Percentiles rank a stretch among this genome's conserved stretches.
phyloP scores from a whole-genome alignment of 2,888 invertebrate genomes.

The Eupithecia vulgata region DNA sequence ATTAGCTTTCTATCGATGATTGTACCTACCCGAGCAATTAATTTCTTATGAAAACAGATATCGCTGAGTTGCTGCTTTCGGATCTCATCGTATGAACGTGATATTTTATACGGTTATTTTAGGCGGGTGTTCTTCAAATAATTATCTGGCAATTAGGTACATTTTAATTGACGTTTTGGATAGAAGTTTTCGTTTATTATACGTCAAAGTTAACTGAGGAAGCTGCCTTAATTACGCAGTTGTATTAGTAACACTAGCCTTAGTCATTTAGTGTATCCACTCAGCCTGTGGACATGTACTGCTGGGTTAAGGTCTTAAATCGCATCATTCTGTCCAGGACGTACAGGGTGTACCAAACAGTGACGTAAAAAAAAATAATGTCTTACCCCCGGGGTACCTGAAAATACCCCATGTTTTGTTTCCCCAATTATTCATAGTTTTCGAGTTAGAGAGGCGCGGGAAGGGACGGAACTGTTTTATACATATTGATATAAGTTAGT shows the following conservation, averaged over 20 bases:
- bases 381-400: too few species aligned
- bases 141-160: neutral
- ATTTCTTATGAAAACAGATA: constrained; percentile 40
- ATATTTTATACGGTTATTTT: neutral
- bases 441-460: too few species aligned
- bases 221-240: too few species aligned
- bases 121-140: neutral
- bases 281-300: too few species aligned
- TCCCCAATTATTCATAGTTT: too few species aligned
- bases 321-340: neutral
- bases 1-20: constrained; percentile 44
- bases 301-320: neutral
- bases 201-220: neutral
- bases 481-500: too few species aligned
- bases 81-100: constrained; percentile 4
- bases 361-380: too few species aligned
- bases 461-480: too few species aligned
- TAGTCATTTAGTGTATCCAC: too few species aligned
- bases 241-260: too few species aligned
- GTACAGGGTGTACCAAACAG: too few species aligned
- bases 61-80: constrained; percentile 1
- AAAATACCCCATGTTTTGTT: too few species aligned
- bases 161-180: neutral
- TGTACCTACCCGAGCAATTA: constrained; percentile 39
- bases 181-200: neutral